Conservation (phyloP, 1,140 invertebrate genomes). For the Lethocerus indicus region DNA sequence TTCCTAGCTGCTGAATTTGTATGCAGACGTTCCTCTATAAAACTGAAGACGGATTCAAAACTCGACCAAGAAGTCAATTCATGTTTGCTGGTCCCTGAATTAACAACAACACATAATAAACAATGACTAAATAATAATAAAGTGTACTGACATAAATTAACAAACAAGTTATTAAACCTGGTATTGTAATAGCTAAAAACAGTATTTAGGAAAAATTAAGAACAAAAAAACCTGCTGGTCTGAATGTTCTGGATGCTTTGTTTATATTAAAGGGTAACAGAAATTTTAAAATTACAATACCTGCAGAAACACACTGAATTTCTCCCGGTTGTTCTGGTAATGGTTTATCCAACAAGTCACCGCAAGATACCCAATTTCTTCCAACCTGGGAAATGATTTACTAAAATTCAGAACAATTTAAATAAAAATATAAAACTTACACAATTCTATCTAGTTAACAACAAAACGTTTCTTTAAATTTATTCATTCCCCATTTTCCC, state of each 20-base stretch:
- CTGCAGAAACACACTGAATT: slow-evolving; percentile 30
- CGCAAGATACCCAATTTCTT: slow-evolving; percentile 29
- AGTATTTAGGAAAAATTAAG: not conserved
- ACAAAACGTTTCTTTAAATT: too few relatives aligned
- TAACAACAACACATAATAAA: slow-evolving; percentile 12
- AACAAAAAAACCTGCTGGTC: not conserved
- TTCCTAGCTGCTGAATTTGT: not conserved
- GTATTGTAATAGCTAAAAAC: too few relatives aligned
- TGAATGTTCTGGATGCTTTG: too few relatives aligned
- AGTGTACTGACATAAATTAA: too few relatives aligned
- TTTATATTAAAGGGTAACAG: too few relatives aligned
- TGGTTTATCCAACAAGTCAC: slow-evolving; percentile 24
- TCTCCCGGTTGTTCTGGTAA: slow-evolving; percentile 19
- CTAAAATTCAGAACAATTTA: too few relatives aligned
- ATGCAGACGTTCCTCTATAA: slow-evolving; percentile 17
- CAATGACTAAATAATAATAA: not conserved
- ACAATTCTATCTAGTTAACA: too few relatives aligned
- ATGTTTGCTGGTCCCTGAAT: slow-evolving; percentile 29
- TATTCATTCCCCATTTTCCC: too few relatives aligned
- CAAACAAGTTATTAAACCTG: too few relatives aligned
- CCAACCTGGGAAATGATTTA: slow-evolving; percentile 22
- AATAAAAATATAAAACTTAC: too few relatives aligned
- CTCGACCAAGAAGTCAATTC: slow-evolving; percentile 35
- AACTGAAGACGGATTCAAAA: slow-evolving; percentile 33
- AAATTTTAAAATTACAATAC: too few relatives aligned